These are phyloP conservation scores for Mungos mungo DNA, from an alignment of 2,113 vertebrate genomes.

Conservation along the genomic window DNA sequence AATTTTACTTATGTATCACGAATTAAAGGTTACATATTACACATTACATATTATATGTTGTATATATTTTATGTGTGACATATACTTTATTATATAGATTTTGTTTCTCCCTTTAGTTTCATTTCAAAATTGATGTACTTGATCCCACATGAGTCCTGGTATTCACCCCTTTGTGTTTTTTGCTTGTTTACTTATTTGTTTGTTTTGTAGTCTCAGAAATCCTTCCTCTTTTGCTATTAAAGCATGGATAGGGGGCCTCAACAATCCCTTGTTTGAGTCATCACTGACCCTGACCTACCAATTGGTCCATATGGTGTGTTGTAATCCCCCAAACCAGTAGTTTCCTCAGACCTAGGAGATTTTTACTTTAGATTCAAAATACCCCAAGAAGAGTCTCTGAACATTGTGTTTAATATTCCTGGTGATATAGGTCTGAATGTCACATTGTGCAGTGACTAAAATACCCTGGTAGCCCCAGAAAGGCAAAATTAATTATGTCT, in stretches of 20 bases:
- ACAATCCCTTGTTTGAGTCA: not conserved
- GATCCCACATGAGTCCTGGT: not conserved
- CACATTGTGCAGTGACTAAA: not conserved
- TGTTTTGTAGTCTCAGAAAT: not conserved
- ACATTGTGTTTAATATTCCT: not conserved
- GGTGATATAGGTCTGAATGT: not conserved
- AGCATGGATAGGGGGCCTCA: not conserved
- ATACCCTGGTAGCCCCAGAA: not conserved
- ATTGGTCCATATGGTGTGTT: not conserved
- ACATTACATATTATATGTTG: not conserved
- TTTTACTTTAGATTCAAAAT: slow-evolving; percentile 17
- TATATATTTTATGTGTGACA: not conserved
- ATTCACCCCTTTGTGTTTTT: not conserved
- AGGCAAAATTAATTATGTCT: not conserved
- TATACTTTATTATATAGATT: not conserved
- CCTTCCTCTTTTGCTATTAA: not conserved
- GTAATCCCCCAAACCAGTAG: not conserved
- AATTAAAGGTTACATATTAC: not conserved
- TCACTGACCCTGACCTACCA: not conserved
- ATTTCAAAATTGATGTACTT: slow-evolving; percentile 12
- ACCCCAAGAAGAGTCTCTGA: not conserved
- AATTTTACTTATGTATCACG: not conserved
- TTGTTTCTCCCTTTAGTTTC: not conserved
- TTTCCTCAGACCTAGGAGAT: not conserved
- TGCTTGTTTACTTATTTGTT: not conserved